These are phyloP conservation scores for Aphelenchoides bicaudatus DNA, from an alignment of 2,888 invertebrate species.

Conservation along the genomic window DNA sequence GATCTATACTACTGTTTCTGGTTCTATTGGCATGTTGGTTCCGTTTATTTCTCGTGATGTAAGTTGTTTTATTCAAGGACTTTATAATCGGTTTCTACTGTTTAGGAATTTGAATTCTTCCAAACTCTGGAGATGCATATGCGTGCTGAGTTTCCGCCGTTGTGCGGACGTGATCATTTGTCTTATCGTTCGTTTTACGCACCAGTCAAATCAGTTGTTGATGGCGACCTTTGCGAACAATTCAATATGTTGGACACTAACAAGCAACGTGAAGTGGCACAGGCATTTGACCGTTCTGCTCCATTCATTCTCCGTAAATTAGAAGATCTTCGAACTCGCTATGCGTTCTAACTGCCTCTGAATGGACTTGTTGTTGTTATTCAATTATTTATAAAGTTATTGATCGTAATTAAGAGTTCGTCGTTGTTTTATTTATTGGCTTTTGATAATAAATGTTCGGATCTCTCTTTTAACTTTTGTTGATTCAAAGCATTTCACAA, in stretches of 20 bases:
- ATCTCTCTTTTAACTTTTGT: too few relatives aligned
- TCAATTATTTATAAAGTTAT: too few relatives aligned
- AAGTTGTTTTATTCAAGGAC: constrained; percentile 23
- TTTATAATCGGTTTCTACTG: background rate
- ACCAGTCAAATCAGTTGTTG: constrained; percentile 94
- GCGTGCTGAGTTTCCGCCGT: constrained; percentile 89
- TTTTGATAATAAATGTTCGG: too few relatives aligned
- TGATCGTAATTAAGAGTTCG: too few relatives aligned
- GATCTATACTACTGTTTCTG: constrained; percentile 90
- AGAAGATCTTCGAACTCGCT: constrained; percentile 95
- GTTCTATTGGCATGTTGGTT: constrained; percentile 83
- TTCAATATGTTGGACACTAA: constrained; percentile 88
- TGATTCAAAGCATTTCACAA: too few relatives aligned
- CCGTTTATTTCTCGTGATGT: constrained; percentile 83
- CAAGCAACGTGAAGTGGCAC: constrained; percentile 90
- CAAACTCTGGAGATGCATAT: constrained; percentile 99
- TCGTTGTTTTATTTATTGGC: too few relatives aligned
- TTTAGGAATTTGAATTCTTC: constrained; percentile 93
- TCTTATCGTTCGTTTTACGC: constrained; percentile 95
- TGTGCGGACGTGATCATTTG: constrained; percentile 94
- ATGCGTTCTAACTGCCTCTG: constrained; percentile 78
- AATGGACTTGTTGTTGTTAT: background rate
- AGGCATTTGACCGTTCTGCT: constrained; percentile 76
- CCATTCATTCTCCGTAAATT: constrained; percentile 72
- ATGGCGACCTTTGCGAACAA: constrained; percentile 97